Conservation (phyloP, 53 echinoderm and acorn worm species). For the Holothuria scabra region DNA sequence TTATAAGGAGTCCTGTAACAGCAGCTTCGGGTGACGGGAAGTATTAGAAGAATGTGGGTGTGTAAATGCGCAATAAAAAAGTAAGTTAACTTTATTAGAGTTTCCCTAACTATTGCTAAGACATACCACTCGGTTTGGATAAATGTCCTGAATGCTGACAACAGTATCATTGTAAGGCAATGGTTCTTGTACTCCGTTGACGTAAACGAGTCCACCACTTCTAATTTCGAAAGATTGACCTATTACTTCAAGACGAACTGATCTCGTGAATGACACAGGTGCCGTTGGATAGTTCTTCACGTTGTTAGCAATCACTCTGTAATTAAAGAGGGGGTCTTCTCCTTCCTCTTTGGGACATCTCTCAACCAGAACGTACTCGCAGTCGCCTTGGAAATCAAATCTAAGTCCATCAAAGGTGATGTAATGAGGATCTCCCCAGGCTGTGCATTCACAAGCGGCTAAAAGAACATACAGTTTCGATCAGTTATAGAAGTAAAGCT, state of each 20-base stretch:
- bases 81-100: too few relatives aligned
- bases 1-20: too few relatives aligned
- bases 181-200: neutral
- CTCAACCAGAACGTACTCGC: constrained; percentile 10
- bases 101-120: too few relatives aligned
- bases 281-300: neutral
- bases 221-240: neutral
- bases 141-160: neutral
- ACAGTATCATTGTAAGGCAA: constrained; percentile 1
- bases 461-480: neutral
- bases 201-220: neutral
- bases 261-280: neutral
- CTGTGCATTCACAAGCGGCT: constrained; percentile 9
- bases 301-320: neutral
- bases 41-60: too few relatives aligned
- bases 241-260: neutral
- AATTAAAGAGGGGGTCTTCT: neutral
- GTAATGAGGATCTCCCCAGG: constrained; percentile 15
- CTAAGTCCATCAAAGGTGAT: neutral
- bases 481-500: too few relatives aligned
- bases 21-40: too few relatives aligned
- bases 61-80: too few relatives aligned
- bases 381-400: constrained; percentile 6
- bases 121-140: neutral
- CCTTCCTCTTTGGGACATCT: neutral